These are phyloP conservation scores for Harpalus rubripes DNA, from an alignment of 2,888 invertebrate genomes.

Conservation along the genomic window DNA sequence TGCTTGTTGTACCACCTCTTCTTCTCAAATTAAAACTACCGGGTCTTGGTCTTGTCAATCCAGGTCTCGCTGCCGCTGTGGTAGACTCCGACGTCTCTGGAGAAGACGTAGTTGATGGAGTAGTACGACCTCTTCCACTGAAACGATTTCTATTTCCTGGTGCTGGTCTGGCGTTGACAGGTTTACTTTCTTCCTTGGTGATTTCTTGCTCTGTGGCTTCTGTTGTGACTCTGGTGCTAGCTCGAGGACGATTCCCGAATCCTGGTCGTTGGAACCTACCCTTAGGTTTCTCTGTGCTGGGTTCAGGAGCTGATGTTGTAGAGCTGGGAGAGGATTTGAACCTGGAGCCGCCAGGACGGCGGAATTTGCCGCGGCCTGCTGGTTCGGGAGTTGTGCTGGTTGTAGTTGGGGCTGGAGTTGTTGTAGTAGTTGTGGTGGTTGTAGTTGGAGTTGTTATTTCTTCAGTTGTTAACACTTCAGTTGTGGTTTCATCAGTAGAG, in stretches of 20 bases:
- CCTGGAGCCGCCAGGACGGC: constrained; percentile 74
- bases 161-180: constrained; percentile 74
- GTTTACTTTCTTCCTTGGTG: constrained; percentile 76
- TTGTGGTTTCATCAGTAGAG: constrained; percentile 76
- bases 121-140: constrained; percentile 73
- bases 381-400: constrained; percentile 68
- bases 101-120: constrained; percentile 75
- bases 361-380: constrained; percentile 69
- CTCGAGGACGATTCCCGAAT: constrained; percentile 79
- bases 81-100: constrained; percentile 72
- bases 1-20: constrained; percentile 71
- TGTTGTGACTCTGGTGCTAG: constrained; percentile 75
- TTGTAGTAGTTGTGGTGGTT: constrained; percentile 77
- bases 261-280: constrained; percentile 75
- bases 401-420: constrained; percentile 76
- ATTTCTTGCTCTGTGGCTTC: constrained; percentile 74
- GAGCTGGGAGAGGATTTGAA: constrained; percentile 77
- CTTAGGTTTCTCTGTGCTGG: constrained; percentile 79
- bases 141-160: constrained; percentile 73
- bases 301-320: constrained; percentile 78
- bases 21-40: constrained; percentile 74
- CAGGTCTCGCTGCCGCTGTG: constrained; percentile 73
- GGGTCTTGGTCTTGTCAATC: constrained; percentile 79
- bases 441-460: constrained; percentile 77
- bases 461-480: constrained; percentile 78